A percentile compares a stretch with the other conserved stretches of the same genome.
Evolutionary conservation across 2,797 vertebrate species (phyloP).

Genomic region (Lemur catta): DNA sequence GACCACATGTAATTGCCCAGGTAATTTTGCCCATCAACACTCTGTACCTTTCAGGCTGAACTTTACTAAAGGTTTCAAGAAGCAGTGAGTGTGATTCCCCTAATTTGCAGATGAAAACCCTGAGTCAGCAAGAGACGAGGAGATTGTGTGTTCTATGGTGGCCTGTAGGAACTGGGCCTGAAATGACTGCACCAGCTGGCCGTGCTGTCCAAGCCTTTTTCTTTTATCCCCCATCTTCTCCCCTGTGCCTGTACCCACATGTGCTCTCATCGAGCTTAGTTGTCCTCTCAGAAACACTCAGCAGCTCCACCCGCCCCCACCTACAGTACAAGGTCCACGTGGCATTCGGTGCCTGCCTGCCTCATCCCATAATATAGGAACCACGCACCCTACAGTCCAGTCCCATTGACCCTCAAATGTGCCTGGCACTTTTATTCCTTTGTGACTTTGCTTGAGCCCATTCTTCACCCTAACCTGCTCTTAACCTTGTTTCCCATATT

Average conservation of each 20-base stretch:
- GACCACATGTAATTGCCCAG: background rate
- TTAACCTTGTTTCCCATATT: background rate
- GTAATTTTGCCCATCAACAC: background rate
- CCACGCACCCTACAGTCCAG: background rate
- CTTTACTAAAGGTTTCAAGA: background rate
- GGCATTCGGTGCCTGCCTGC: background rate
- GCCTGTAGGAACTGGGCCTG: background rate
- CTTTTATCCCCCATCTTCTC: background rate
- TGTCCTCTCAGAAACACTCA: background rate
- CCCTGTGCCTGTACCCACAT: background rate
- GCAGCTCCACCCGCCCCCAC: background rate
- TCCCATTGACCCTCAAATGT: background rate
- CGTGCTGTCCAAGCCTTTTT: background rate
- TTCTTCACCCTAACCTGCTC: background rate
- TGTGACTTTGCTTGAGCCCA: background rate
- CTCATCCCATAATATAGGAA: background rate
- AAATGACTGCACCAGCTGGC: background rate
- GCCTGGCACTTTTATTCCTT: background rate
- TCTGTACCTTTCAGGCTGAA: background rate
- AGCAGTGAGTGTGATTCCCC: background rate
- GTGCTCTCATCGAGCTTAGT: background rate
- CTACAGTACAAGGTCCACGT: background rate
- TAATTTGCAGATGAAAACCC: slow-evolving; percentile 33
- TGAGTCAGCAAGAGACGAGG: background rate
- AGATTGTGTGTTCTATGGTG: background rate